Evolutionary conservation across 1,140 invertebrate species (phyloP).

Genomic region (Drosophila prosaltans): DNA sequence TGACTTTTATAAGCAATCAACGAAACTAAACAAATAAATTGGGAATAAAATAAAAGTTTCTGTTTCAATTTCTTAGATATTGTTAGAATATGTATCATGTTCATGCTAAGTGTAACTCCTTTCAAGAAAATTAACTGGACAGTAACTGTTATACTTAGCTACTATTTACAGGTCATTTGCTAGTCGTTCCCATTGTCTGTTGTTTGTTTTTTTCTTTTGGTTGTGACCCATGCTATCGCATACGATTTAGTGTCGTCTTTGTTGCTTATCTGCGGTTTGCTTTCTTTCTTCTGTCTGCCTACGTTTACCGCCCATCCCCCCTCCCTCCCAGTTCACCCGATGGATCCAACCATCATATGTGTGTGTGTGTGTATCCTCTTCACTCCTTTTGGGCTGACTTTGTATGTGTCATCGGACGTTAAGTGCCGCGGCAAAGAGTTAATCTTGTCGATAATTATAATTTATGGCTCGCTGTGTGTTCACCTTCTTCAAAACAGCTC

Average conservation of each 20-base stretch:
- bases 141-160: neutral
- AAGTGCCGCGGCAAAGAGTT: constrained; percentile 78
- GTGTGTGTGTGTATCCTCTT: constrained; percentile 1
- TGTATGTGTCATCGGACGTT: constrained; percentile 76
- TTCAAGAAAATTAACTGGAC: too few species aligned
- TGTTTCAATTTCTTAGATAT: too few species aligned
- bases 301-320: neutral
- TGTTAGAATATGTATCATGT: too few species aligned
- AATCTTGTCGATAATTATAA: constrained; percentile 80
- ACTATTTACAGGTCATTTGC: constrained; percentile 21
- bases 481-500: constrained; percentile 71
- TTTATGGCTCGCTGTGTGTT: constrained; percentile 77
- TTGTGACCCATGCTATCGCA: constrained; percentile 53
- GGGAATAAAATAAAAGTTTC: too few species aligned
- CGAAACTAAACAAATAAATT: too few species aligned
- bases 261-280: constrained; percentile 69
- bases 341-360: neutral
- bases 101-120: too few species aligned
- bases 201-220: constrained; percentile 14
- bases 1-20: too few species aligned
- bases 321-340: neutral
- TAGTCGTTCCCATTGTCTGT: neutral
- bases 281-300: constrained; percentile 54
- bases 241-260: constrained; percentile 76
- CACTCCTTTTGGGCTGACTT: constrained; percentile 30